Evolutionary conservation across 2,888 invertebrate species (phyloP).

Genomic region (Drosophila paranaensis): DNA sequence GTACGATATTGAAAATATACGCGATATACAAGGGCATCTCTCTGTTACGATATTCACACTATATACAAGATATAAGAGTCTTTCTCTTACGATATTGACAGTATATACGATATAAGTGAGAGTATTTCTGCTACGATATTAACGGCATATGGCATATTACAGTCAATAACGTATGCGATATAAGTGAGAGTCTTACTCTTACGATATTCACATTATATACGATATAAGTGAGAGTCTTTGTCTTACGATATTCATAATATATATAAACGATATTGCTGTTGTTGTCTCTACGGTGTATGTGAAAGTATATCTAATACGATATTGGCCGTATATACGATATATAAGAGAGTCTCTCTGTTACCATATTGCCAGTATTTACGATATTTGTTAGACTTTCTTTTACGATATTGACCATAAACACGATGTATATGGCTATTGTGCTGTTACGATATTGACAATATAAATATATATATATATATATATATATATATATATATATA

Average conservation of each 20-base stretch:
- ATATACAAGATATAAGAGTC: neutral
- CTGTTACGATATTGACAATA: neutral
- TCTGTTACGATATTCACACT: neutral
- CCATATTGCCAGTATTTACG: neutral
- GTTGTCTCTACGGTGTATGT: too few relatives aligned
- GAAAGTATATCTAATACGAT: neutral
- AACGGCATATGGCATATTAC: too few relatives aligned
- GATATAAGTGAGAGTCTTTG: neutral
- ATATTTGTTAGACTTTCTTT: neutral
- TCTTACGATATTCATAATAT: neutral
- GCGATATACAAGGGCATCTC: too few relatives aligned
- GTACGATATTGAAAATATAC: too few relatives aligned
- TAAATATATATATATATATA: too few relatives aligned
- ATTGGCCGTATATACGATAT: too few relatives aligned
- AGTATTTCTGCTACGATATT: neutral
- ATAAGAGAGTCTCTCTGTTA: neutral
- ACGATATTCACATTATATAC: neutral
- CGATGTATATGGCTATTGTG: neutral
- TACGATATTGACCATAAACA: neutral
- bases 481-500: too few relatives aligned
- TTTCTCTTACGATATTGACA: neutral
- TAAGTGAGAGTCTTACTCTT: neutral
- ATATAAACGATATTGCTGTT: neutral
- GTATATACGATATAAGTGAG: neutral
- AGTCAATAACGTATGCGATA: neutral